Conservation (phyloP, 2,888 invertebrate genomes). For the Pandemis heparana region DNA sequence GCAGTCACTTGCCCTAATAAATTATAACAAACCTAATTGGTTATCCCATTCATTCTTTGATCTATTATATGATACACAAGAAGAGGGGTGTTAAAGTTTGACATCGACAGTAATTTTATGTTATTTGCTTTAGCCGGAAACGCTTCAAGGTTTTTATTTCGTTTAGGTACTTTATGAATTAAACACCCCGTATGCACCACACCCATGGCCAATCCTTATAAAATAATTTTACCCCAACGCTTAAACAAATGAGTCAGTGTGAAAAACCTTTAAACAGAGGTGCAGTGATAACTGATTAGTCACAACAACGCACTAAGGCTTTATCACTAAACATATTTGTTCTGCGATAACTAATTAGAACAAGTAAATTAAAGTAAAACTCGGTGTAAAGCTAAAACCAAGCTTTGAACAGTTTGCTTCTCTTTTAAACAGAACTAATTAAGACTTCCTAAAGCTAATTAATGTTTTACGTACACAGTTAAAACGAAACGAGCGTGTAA, state of each 20-base stretch:
- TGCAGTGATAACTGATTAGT: not conserved
- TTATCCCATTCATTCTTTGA: too few relatives aligned
- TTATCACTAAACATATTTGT: conserved; percentile 11
- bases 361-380: conserved; percentile 12
- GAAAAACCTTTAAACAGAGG: not conserved
- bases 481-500: conserved; percentile 18
- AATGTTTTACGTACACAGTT: conserved; percentile 11
- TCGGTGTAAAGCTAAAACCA: not conserved
- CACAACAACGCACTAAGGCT: not conserved
- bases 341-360: not conserved
- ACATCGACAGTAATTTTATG: too few relatives aligned
- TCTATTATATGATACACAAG: too few relatives aligned
- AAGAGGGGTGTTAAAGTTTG: too few relatives aligned
- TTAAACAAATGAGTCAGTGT: conserved; percentile 1
- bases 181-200: too few relatives aligned
- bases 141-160: too few relatives aligned
- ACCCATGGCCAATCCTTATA: not conserved
- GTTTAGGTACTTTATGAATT: too few relatives aligned
- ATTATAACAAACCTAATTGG: not conserved
- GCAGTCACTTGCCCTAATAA: not conserved
- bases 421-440: conserved; percentile 15
- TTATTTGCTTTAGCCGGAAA: too few relatives aligned
- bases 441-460: conserved; percentile 16
- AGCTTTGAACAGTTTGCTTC: conserved; percentile 2
- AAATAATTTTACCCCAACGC: not conserved